Base-by-base conservation (phyloP, 1,140 invertebrate species). In the Micrasema minimum region DNA sequence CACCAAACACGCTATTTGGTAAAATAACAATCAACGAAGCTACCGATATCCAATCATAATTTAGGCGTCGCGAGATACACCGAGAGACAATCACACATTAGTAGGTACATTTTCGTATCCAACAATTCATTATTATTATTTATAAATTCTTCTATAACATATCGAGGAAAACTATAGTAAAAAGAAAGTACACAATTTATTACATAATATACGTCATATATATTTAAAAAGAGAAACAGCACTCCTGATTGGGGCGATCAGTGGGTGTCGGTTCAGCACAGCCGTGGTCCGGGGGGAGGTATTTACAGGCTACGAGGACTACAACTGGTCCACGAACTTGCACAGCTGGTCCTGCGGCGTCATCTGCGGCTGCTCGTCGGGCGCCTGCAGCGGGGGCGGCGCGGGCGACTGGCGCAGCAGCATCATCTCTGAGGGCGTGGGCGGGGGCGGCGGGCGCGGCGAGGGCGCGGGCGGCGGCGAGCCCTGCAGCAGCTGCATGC, bases 281-380 rank as follows among this genome's bases (percentile, higher is more conserved):
- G 72, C 72, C 72, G 66, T 66, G 68, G 72, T 69, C 72, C 66
- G 26, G 11, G 14, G 41, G 26, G 20, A 18, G 41, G 31, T 72
- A 74, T 74, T 31, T 69, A 73, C 72, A 73, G 18, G 12, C 26
- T 37, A 55, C 46, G 22, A 35, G 37, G 66, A 72, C 90, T 91
- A 94, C 88, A 97, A 93, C 82, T 95, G 92, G 86, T 97, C 94
- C 76, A 96, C 94, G 85, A 95, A 96, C 85, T 96, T 96, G 75
- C 91, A 93, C 74, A 97, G 88, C 83, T 96, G 93, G 85, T 96
- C 95, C 83, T 95, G 93, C 75, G 93, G 93, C 76, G 94, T 95
- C 86, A 96, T 90, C 43, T 90, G 86, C 20, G 89, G 87, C 73
- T 86, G 90, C 75, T 90, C 89, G 37, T 90, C 90, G 43, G 89